phyloP scores from a whole-genome alignment of 1,140 invertebrate species.

The Macrotrachela quadricornifera region DNA sequence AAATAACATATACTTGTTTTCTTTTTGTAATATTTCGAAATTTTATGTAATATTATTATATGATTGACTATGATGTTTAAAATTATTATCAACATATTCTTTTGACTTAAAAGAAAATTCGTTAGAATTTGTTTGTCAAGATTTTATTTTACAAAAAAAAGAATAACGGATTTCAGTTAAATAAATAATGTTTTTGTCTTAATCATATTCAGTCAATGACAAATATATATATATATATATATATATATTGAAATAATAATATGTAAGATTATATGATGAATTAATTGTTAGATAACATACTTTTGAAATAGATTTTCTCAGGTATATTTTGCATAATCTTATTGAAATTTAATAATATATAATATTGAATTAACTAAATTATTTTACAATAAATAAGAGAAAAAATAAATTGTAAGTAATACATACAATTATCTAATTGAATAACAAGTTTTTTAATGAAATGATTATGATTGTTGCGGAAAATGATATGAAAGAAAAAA shows the following conservation, averaged over 20 bases:
- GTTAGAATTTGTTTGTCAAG: no score
- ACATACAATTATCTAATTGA: constrained; percentile 39
- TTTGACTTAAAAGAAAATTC: no score
- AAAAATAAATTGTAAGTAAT: no score
- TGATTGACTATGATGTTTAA: constrained; percentile 77
- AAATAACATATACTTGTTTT: constrained; percentile 57
- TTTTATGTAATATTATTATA: constrained; percentile 93
- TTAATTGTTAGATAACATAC: no score
- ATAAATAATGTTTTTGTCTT: no score
- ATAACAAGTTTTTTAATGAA: constrained; percentile 67
- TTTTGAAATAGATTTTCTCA: constrained; percentile 94
- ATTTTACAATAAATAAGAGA: no score
- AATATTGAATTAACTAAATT: constrained; percentile 43
- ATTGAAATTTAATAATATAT: constrained; percentile 89
- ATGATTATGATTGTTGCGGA: constrained; percentile 89
- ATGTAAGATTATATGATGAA: no score
- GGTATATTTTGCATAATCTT: constrained; percentile 99
- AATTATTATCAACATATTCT: constrained; percentile 74
- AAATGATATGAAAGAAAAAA: constrained; percentile 65
- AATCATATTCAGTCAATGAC: no score
- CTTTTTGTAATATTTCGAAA: constrained; percentile 82
- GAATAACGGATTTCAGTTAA: no score
- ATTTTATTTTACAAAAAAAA: no score
- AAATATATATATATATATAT: no score
- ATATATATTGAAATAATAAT: no score